phyloP scores from a whole-genome alignment of 2,888 invertebrate species.

The Salticus scenicus region DNA sequence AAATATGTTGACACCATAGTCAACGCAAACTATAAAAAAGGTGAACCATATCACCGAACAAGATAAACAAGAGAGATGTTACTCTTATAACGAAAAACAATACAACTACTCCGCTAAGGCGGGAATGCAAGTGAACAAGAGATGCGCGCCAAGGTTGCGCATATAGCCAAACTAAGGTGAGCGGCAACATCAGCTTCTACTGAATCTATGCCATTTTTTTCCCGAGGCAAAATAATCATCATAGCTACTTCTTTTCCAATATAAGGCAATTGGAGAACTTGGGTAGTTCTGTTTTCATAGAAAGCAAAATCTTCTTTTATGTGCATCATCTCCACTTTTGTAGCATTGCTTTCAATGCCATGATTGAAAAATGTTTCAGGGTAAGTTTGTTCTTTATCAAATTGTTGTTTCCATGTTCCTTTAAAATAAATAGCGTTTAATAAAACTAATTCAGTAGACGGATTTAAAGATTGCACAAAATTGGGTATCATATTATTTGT shows the following conservation, averaged over 20 bases:
- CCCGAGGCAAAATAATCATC: conserved; percentile 41
- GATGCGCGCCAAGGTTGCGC: no score
- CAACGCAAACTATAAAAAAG: no score
- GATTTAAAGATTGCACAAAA: conserved; percentile 22
- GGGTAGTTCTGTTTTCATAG: background rate
- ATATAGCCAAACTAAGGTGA: no score
- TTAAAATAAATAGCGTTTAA: conserved; percentile 78
- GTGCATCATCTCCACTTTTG: conserved; percentile 75
- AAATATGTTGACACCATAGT: no score
- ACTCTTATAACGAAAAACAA: no score
- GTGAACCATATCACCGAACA: no score
- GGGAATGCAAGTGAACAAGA: no score
- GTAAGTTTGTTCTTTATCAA: conserved; percentile 73
- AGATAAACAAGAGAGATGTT: no score
- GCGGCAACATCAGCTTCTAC: conserved; percentile 28
- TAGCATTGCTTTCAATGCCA: background rate
- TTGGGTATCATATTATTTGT: conserved; percentile 22
- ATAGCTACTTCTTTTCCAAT: conserved; percentile 19
- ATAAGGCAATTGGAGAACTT: conserved; percentile 55
- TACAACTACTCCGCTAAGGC: no score
- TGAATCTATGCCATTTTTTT: background rate
- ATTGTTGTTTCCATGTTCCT: conserved; percentile 76
- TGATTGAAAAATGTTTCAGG: conserved; percentile 52
- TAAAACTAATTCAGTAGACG: conserved; percentile 75
- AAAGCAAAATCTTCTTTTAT: conserved; percentile 72